Evolutionary conservation across 2,113 vertebrate genomes (phyloP).

Genomic region (Crotophaga sulcirostris): DNA sequence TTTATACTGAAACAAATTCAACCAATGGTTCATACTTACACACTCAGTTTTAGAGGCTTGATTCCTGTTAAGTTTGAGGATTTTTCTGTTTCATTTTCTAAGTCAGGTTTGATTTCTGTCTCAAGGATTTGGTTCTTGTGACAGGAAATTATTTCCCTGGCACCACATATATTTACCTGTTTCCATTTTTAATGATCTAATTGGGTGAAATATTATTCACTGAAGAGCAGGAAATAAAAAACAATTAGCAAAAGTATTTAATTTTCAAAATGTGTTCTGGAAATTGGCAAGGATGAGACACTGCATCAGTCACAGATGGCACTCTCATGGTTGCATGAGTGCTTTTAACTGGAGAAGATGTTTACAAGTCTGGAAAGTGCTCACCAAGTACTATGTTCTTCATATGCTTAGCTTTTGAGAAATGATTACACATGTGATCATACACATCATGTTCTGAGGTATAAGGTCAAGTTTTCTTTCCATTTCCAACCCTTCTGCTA

Average conservation of each 20-base stretch:
- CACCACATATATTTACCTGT: background rate
- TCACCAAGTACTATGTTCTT: background rate
- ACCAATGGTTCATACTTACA: background rate
- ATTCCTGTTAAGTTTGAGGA: background rate
- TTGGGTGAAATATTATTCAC: conserved; percentile 3
- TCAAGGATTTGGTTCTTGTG: background rate
- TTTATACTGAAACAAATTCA: background rate
- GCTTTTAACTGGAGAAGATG: conserved; percentile 44
- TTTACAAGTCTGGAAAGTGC: conserved; percentile 11
- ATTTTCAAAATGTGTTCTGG: conserved; percentile 7
- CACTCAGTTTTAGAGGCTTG: background rate
- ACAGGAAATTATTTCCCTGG: background rate
- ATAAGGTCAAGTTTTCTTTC: conserved; percentile 6
- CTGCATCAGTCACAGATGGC: background rate
- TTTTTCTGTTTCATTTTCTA: background rate
- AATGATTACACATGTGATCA: background rate
- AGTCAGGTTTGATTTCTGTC: background rate
- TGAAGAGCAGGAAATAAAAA: conserved; percentile 46
- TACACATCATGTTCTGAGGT: background rate
- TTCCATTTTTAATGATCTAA: conserved; percentile 18
- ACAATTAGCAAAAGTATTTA: conserved; percentile 17
- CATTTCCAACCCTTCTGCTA: background rate
- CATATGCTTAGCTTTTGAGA: conserved; percentile 9
- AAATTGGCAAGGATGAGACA: background rate
- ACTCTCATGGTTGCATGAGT: conserved; percentile 18